These are phyloP conservation scores for Dermatemys mawii DNA, from an alignment of 2,113 vertebrate genomes.

Conservation along the genomic window DNA sequence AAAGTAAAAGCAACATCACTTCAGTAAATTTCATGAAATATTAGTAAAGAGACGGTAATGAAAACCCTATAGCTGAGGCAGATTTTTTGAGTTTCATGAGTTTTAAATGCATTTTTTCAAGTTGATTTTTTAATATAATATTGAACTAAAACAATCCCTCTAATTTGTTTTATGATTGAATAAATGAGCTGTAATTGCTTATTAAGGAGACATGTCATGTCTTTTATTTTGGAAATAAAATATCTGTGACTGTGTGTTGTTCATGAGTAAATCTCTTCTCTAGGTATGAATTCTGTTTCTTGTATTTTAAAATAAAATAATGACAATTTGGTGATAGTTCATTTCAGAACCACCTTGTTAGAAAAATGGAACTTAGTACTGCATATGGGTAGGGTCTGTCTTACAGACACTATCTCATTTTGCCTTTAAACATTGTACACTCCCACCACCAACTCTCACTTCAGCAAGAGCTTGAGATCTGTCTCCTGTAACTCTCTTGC, in stretches of 20 bases:
- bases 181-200: not conserved
- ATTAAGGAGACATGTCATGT: not conserved
- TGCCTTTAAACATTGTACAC: not conserved
- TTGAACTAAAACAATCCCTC: not conserved
- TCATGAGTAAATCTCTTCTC: not conserved
- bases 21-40: not conserved
- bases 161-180: not conserved
- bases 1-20: not conserved
- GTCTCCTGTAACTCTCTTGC: not conserved
- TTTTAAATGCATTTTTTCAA: not conserved
- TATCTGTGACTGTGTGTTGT: not conserved
- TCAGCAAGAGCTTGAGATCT: not conserved
- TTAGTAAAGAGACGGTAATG: not conserved
- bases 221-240: not conserved
- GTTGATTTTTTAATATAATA: not conserved
- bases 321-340: not conserved
- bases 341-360: not conserved
- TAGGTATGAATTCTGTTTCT: not conserved
- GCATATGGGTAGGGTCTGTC: not conserved
- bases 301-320: not conserved
- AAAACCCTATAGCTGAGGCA: not conserved
- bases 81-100: not conserved
- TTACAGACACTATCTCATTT: not conserved
- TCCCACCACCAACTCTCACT: not conserved
- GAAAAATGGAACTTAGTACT: not conserved